Evolutionary conservation across 2,888 invertebrate species (phyloP).

Genomic region (Polylopha cassiicola): DNA sequence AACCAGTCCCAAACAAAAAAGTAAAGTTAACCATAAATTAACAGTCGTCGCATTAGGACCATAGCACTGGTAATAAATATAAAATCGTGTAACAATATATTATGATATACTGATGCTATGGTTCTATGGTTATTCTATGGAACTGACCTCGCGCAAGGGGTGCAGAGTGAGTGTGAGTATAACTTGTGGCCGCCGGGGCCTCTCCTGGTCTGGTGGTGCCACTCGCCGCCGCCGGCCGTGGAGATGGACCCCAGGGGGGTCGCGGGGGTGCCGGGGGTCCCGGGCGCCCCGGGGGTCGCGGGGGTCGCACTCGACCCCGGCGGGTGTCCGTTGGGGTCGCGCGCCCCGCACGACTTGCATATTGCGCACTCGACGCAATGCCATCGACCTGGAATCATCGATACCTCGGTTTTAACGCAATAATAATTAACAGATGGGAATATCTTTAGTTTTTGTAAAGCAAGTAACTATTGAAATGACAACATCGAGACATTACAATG

Average conservation of each 20-base stretch:
- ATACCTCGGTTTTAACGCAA: not conserved
- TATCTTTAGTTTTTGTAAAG: too few species aligned
- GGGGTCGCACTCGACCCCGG: conserved; percentile 19
- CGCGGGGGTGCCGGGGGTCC: conserved; percentile 18
- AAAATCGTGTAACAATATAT: too few species aligned
- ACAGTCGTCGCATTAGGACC: conserved; percentile 2
- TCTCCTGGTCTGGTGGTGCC: conserved; percentile 73
- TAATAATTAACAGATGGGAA: too few species aligned
- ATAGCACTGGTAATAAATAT: too few species aligned
- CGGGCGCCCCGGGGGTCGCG: conserved; percentile 22
- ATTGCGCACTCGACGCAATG: conserved; percentile 89
- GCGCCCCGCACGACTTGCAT: conserved; percentile 80
- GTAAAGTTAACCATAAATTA: conserved; percentile 1
- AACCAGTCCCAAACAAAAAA: conserved; percentile 1
- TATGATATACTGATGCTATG: too few species aligned
- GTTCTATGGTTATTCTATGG: conserved; percentile 13
- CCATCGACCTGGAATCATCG: conserved; percentile 83
- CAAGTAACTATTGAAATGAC: too few species aligned
- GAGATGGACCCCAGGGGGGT: conserved; percentile 27
- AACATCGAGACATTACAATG: too few species aligned
- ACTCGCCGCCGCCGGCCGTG: conserved; percentile 37
- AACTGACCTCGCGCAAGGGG: conserved; percentile 81
- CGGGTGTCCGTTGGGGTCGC: conserved; percentile 60
- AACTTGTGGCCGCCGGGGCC: conserved; percentile 70
- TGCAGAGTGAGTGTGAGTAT: conserved; percentile 80